phyloP scores from a whole-genome alignment of 64 coral and sea anemone species.

The Platygyra sinensis region DNA sequence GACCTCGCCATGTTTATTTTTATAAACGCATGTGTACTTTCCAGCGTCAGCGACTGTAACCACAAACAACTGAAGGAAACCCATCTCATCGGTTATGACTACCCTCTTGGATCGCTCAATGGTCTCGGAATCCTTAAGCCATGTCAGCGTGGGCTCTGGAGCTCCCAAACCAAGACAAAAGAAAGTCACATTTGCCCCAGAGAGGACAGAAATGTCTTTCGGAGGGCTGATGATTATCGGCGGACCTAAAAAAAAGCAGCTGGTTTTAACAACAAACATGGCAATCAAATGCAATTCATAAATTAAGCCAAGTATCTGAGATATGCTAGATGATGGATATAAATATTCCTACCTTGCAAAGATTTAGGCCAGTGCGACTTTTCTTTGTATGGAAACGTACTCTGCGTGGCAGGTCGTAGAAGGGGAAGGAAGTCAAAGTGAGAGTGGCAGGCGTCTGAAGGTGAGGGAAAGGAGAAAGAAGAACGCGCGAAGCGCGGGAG shows the following conservation, averaged over 20 bases:
- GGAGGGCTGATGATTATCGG: slow-evolving; percentile 61
- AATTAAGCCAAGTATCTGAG: too few species aligned
- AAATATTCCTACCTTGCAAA: too few species aligned
- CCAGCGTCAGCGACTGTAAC: slow-evolving; percentile 41
- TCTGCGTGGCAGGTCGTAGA: too few species aligned
- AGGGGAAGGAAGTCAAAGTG: too few species aligned
- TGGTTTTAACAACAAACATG: too few species aligned
- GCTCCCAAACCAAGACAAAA: slow-evolving; percentile 64
- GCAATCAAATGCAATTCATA: too few species aligned
- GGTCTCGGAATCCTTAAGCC: slow-evolving; percentile 54
- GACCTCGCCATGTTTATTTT: slow-evolving; percentile 33
- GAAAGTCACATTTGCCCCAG: slow-evolving; percentile 66
- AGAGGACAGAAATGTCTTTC: slow-evolving; percentile 38
- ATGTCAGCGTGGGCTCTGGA: slow-evolving; percentile 30
- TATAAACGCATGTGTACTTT: slow-evolving; percentile 62
- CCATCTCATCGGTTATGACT: neutral
- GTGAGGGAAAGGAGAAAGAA: too few species aligned
- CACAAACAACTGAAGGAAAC: slow-evolving; percentile 15
- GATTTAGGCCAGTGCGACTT: too few species aligned
- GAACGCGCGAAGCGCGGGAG: too few species aligned
- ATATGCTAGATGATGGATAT: too few species aligned
- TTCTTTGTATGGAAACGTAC: too few species aligned
- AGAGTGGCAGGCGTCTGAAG: too few species aligned
- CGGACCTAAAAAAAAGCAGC: slow-evolving; percentile 35
- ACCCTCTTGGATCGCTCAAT: slow-evolving; percentile 7